phyloP scores from a whole-genome alignment of 2,888 invertebrate genomes.

The Halictus ligatus region DNA sequence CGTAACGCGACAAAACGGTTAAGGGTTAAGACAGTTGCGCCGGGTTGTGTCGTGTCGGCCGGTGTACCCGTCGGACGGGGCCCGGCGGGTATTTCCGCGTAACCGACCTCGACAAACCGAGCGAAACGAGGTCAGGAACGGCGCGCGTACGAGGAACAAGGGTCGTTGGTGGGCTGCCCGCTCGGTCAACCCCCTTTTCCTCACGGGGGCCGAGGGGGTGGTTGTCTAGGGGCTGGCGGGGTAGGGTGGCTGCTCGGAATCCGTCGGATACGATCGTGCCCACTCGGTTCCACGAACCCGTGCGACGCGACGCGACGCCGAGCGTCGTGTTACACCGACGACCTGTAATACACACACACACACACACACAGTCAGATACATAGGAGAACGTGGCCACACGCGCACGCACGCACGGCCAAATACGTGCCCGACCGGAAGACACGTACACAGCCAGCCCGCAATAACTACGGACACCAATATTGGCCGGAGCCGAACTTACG shows the following conservation, averaged over 20 bases:
- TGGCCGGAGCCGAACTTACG: constrained; percentile 26
- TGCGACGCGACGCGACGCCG: background rate
- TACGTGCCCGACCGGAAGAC: constrained; percentile 26
- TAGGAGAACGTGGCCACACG: constrained; percentile 3
- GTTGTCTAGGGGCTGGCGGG: background rate
- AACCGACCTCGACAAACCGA: constrained; percentile 80
- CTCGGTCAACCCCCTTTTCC: constrained; percentile 37
- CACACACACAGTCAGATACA: background rate
- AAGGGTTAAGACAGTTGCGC: constrained; percentile 15
- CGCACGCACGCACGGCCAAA: background rate
- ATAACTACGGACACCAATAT: constrained; percentile 38
- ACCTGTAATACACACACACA: constrained; percentile 30
- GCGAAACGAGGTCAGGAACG: constrained; percentile 81
- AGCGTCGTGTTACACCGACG: constrained; percentile 53
- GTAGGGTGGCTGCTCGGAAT: constrained; percentile 59
- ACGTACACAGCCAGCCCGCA: constrained; percentile 25
- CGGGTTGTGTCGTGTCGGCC: background rate
- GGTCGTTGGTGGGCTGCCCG: constrained; percentile 62
- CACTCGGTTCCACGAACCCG: constrained; percentile 45
- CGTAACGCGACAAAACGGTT: constrained; percentile 16
- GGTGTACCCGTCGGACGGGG: constrained; percentile 13
- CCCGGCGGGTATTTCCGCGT: constrained; percentile 72
- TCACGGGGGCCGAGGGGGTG: background rate
- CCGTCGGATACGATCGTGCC: constrained; percentile 70
- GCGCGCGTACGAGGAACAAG: constrained; percentile 62